A percentile compares a stretch with the other conserved stretches of the same genome.
phyloP scores from a whole-genome alignment of 2,113 vertebrate species.

The Hepsetus odoe region DNA sequence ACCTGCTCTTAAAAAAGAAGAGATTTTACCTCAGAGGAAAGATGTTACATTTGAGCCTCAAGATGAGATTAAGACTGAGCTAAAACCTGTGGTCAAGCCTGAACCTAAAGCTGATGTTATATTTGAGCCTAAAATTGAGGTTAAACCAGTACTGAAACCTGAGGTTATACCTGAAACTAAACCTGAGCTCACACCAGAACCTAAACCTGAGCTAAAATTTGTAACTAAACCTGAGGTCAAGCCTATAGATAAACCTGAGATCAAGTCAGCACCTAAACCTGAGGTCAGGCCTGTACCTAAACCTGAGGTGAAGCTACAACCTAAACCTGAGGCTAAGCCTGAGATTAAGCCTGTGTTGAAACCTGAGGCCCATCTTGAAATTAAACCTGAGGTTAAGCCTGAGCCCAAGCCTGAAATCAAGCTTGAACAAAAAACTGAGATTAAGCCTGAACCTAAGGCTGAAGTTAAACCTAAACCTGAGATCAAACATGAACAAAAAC shows the following conservation, averaged over 20 bases:
- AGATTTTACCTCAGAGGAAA: neutral
- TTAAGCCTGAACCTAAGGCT: neutral
- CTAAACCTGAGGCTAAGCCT: conserved; percentile 35
- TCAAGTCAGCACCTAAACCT: conserved; percentile 55
- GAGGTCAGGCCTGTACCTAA: conserved; percentile 53
- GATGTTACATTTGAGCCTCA: neutral
- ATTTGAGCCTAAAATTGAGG: neutral
- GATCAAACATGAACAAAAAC: neutral
- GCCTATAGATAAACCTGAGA: conserved; percentile 19
- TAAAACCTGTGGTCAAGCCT: neutral
- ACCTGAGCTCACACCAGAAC: neutral
- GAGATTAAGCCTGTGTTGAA: neutral
- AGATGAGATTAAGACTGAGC: neutral
- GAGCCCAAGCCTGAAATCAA: neutral
- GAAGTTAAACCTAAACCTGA: neutral
- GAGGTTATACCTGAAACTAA: conserved; percentile 10
- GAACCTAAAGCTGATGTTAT: neutral
- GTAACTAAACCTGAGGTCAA: neutral
- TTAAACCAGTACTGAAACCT: neutral
- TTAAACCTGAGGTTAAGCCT: neutral
- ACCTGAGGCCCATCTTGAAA: neutral
- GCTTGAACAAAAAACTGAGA: neutral
- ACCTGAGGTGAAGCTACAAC: conserved; percentile 29
- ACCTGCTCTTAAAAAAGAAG: neutral
- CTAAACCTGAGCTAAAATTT: neutral